Conservation (phyloP, 2,113 vertebrate genomes). For the Ophthalmolycus amberensis region DNA sequence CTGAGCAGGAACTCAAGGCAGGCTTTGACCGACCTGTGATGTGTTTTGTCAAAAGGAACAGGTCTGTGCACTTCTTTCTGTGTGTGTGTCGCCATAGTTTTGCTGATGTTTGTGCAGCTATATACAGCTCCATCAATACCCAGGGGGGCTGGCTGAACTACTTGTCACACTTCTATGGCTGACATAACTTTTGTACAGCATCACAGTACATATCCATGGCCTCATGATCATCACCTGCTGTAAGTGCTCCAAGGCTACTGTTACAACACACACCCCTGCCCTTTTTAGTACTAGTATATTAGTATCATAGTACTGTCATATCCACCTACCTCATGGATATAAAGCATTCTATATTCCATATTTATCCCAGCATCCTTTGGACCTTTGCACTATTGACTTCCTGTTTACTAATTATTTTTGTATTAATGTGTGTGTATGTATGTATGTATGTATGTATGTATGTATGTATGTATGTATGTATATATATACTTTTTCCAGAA, state of each 20-base stretch:
- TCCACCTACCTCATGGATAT: neutral
- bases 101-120: constrained; percentile 33
- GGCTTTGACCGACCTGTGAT: neutral
- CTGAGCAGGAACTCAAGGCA: constrained; percentile 25
- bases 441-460: neutral
- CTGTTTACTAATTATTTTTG: neutral
- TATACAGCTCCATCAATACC: constrained; percentile 27
- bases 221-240: constrained; percentile 18
- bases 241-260: constrained; percentile 5
- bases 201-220: neutral
- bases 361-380: neutral
- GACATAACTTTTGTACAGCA: constrained; percentile 9
- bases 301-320: neutral
- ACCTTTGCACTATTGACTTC: neutral
- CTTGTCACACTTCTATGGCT: constrained; percentile 29
- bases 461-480: neutral
- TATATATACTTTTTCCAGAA: neutral
- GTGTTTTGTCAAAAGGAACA: neutral
- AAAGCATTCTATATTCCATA: neutral
- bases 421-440: neutral
- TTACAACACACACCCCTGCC: neutral
- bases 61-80: neutral
- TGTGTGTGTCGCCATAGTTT: neutral
- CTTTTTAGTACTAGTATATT: neutral
- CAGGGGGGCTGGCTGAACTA: neutral